Evolutionary conservation across 2,113 vertebrate genomes (phyloP).

Genomic region (Myocastor coypus): DNA sequence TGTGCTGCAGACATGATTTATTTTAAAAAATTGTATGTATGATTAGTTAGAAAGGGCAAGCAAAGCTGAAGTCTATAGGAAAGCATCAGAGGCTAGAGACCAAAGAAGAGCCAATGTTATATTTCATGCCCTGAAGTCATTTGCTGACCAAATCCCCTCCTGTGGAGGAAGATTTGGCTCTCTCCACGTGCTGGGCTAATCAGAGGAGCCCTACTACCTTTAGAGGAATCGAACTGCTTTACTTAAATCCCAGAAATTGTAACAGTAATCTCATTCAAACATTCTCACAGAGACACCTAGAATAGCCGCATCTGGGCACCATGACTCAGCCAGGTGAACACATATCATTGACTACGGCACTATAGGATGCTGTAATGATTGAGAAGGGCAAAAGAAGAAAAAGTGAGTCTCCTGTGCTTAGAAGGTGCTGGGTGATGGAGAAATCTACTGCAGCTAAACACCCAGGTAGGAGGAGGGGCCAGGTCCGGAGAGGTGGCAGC

Average conservation of each 20-base stretch:
- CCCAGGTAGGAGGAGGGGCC: not conserved
- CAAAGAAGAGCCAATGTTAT: not conserved
- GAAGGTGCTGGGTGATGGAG: not conserved
- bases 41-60: not conserved
- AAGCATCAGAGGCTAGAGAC: not conserved
- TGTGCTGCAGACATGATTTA: not conserved
- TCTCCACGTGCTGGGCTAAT: not conserved
- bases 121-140: not conserved
- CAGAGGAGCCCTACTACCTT: not conserved
- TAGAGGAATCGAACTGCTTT: not conserved
- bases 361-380: not conserved
- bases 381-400: not conserved
- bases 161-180: not conserved
- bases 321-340: not conserved
- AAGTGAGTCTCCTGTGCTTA: not conserved
- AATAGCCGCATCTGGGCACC: not conserved
- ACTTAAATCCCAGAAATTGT: not conserved
- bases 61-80: not conserved
- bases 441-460: not conserved
- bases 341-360: not conserved
- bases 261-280: not conserved
- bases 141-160: not conserved
- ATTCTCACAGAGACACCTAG: not conserved
- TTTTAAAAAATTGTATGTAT: not conserved
- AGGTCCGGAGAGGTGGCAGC: not conserved